phyloP scores from a whole-genome alignment of 2,888 invertebrate species.

The Hyposoter dolosus region DNA sequence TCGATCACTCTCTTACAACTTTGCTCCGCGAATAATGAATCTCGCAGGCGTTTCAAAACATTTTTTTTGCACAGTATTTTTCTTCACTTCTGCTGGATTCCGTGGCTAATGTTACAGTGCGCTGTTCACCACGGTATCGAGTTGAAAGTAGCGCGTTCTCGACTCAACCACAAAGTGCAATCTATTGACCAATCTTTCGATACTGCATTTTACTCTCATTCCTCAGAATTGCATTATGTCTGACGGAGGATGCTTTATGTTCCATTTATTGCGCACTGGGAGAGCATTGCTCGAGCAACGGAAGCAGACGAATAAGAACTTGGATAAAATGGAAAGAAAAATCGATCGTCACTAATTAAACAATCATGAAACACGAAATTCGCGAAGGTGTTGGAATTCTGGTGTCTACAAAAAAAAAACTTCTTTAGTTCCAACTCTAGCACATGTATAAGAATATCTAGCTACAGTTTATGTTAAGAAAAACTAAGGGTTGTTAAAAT shows the following conservation, averaged over 20 bases:
- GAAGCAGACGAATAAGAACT: neutral
- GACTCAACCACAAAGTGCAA: constrained; percentile 38
- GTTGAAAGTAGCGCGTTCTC: constrained; percentile 36
- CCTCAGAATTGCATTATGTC: constrained; percentile 42
- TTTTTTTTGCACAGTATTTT: constrained; percentile 17
- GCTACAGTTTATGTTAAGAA: no score
- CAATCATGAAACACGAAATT: neutral
- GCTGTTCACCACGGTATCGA: constrained; percentile 48
- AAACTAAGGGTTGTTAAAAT: no score
- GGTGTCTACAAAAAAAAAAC: no score
- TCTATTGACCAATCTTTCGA: constrained; percentile 49
- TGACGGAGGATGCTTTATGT: neutral
- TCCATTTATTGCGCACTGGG: constrained; percentile 2
- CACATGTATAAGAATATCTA: no score
- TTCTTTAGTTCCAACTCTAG: no score
- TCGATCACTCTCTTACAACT: constrained; percentile 49
- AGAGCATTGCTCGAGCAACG: neutral
- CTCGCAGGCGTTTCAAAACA: constrained; percentile 48
- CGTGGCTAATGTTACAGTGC: constrained; percentile 25
- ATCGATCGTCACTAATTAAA: neutral
- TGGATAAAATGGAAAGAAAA: neutral
- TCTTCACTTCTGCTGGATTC: constrained; percentile 3
- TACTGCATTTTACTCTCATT: constrained; percentile 47
- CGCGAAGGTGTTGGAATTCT: no score
- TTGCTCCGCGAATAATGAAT: constrained; percentile 48